Evolutionary conservation across 2,797 vertebrate species (phyloP).

Genomic region (Amazona finschi): DNA sequence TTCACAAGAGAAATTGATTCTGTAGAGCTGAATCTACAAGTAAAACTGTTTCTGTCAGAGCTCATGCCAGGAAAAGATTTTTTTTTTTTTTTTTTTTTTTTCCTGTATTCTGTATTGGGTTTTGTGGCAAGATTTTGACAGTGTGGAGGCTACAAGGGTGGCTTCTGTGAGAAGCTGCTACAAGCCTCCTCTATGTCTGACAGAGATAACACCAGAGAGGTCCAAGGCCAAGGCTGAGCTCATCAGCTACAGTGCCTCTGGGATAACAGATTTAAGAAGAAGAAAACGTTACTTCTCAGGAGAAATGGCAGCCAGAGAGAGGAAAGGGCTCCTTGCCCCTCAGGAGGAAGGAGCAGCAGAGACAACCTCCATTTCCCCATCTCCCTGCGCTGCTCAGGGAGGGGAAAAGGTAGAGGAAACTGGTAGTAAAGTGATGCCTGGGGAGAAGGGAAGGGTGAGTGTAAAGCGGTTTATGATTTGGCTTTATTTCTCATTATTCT

Average conservation of each 20-base stretch:
- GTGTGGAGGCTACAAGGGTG: not conserved
- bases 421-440: not conserved
- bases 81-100: not conserved
- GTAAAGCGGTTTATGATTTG: not conserved
- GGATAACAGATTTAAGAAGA: not conserved
- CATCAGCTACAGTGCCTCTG: not conserved
- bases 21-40: conserved; percentile 8
- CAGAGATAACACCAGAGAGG: not conserved
- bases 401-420: not conserved
- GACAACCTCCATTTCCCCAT: not conserved
- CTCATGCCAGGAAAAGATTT: not conserved
- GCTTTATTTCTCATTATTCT: not conserved
- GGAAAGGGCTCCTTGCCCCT: not conserved
- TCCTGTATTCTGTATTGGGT: not conserved
- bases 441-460: not conserved
- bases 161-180: not conserved
- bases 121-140: not conserved
- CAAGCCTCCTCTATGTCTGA: not conserved
- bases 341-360: not conserved
- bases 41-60: conserved; percentile 7
- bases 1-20: conserved; percentile 48
- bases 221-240: not conserved
- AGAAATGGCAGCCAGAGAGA: not conserved
- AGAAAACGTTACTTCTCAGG: not conserved
- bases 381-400: not conserved